Evolutionary conservation across 2,888 invertebrate genomes (phyloP), one percentile per base, ranked within the genome.

Genomic region (Apotomis betuletana): DNA sequence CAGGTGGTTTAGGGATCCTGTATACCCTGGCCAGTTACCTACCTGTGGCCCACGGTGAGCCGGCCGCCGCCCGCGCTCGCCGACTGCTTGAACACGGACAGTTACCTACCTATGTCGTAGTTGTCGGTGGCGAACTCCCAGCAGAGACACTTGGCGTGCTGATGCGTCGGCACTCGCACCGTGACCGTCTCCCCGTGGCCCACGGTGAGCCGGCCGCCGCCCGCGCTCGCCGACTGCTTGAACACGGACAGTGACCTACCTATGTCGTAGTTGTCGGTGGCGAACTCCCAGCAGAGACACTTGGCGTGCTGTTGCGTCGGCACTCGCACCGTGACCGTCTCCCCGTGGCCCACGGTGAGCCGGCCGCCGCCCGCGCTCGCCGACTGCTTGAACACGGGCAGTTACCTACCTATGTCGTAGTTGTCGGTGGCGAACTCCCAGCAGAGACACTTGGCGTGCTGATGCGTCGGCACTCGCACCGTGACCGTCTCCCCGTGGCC

Each of bases 361-460:
- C 97, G 96, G 36, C 99, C 97, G 85, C 99, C 98, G 58, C 97
- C 96, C 74, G 95, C 95, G 46, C 94, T 93, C 9, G 99, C 97
- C 0, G 97, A 95, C 75, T 96, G 96, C 89, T 99, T 99, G 92
- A 99, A 99, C 81, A 96, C 96, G 54, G 95, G 41, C 59, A 8
- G 41, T 59, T 9, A 58, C 49, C 36, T 81, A 87, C 96, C 98
- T 81, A 99, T 97, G 87, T 99, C 99, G 85, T 99, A 99, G 85
- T 96, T 96, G 87, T 99, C 99, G 0, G 99, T 99, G 12, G 99
- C 99, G 88, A 99, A 99, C 93, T 99, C 99, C 99, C 99, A 99
- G 91, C 98, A 99, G 54, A 99, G 94, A 81, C 97, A 97, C 2
- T 96, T 95, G 0, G 99, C 99, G 81, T 97, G 97, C 76, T 96